Conservation (phyloP, 2,113 vertebrate species). For the Ictidomys tridecemlineatus region DNA sequence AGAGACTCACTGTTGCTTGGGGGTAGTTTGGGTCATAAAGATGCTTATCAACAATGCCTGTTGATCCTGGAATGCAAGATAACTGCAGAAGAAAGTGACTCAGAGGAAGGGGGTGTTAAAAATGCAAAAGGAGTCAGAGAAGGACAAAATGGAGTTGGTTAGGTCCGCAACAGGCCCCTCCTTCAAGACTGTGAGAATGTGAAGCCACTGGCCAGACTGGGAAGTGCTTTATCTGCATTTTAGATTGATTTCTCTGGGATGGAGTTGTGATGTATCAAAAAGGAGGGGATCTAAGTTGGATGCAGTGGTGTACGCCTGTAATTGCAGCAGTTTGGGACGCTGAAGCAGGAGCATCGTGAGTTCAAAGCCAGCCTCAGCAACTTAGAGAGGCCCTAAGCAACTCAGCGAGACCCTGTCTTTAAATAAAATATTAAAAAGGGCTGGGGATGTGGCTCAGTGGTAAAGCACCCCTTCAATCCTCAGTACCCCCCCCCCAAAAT, state of each 20-base stretch:
- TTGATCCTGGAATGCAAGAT: not conserved
- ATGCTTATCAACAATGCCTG: not conserved
- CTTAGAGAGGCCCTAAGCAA: too few relatives aligned
- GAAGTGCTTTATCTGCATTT: not conserved
- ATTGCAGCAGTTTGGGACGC: too few relatives aligned
- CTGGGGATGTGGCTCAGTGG: too few relatives aligned
- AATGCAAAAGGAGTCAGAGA: not conserved
- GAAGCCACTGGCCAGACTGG: not conserved
- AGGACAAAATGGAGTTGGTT: not conserved
- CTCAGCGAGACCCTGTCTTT: too few relatives aligned
- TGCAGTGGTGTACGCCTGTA: too few relatives aligned
- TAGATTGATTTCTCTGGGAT: not conserved
- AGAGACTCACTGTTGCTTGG: not conserved
- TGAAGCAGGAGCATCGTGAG: too few relatives aligned
- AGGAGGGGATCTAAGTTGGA: not conserved
- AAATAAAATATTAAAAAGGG: too few relatives aligned
- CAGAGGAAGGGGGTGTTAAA: not conserved
- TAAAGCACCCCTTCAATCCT: too few relatives aligned
- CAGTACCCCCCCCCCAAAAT: too few relatives aligned
- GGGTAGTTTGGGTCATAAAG: not conserved
- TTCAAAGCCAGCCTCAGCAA: too few relatives aligned
- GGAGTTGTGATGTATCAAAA: not conserved
- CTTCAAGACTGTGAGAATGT: not conserved
- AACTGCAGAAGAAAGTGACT: not conserved
- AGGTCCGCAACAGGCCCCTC: not conserved